These are phyloP conservation scores for Craterocephalus amniculus DNA, from an alignment of 2,797 vertebrate species.

Conservation along the genomic window DNA sequence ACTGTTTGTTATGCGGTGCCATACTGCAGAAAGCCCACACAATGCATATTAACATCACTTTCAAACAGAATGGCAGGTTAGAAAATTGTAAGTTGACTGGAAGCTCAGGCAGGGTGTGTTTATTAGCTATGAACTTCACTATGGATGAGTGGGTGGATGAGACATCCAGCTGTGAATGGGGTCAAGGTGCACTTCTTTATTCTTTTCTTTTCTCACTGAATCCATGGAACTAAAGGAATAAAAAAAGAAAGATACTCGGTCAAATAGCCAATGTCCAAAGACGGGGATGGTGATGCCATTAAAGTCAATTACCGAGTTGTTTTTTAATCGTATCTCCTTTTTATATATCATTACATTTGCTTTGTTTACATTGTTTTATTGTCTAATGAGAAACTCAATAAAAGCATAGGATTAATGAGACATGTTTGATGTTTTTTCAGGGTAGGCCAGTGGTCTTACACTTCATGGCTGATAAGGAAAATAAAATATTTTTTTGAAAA, in stretches of 20 bases:
- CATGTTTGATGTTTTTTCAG: too few species aligned
- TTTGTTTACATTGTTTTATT: too few species aligned
- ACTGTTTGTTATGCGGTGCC: slow-evolving; percentile 52
- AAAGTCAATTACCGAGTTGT: too few species aligned
- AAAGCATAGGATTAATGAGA: too few species aligned
- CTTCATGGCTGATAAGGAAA: too few species aligned
- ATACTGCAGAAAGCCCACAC: slow-evolving; percentile 26
- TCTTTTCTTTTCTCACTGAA: neutral
- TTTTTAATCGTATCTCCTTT: too few species aligned
- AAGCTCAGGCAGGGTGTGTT: slow-evolving; percentile 32
- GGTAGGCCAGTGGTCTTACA: too few species aligned
- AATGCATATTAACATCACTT: slow-evolving; percentile 60
- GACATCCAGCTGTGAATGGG: neutral
- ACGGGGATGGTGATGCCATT: too few species aligned
- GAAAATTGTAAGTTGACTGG: slow-evolving; percentile 31
- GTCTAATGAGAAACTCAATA: too few species aligned
- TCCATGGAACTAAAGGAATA: neutral
- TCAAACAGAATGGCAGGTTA: slow-evolving; percentile 56
- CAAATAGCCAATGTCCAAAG: neutral
- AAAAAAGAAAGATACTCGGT: neutral
- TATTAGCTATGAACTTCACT: slow-evolving; percentile 11
- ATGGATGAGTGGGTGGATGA: slow-evolving; percentile 16
- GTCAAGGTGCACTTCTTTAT: neutral
- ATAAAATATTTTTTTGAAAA: too few species aligned
- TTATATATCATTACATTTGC: too few species aligned